Percentiles rank a stretch among this genome's conserved stretches.
Evolutionary conservation across 2,797 vertebrate species (phyloP).

Genomic region (Coregonus ussuriensis): DNA sequence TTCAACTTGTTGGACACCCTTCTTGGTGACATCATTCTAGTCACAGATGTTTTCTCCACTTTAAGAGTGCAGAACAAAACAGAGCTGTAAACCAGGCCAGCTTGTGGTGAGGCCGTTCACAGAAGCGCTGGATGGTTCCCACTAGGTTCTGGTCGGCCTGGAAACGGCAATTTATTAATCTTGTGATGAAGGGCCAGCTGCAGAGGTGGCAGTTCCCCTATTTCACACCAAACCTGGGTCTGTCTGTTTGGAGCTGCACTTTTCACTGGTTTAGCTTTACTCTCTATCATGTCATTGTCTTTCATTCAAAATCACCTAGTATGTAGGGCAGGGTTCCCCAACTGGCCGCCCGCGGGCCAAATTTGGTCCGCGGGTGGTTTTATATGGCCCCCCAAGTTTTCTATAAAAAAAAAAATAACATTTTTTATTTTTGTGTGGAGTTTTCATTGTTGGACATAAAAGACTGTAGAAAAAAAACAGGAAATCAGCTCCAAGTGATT

Average conservation of each 20-base stretch:
- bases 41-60: constrained; percentile 93
- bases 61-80: constrained; percentile 71
- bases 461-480: too few relatives aligned
- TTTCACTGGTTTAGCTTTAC: constrained; percentile 4
- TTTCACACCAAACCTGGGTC: constrained; percentile 84
- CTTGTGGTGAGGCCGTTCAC: constrained; percentile 91
- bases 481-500: too few relatives aligned
- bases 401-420: too few relatives aligned
- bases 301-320: background rate
- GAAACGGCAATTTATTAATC: constrained; percentile 99
- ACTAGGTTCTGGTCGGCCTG: constrained; percentile 99
- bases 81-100: constrained; percentile 93
- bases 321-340: background rate
- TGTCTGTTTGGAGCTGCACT: constrained; percentile 50
- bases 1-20: constrained; percentile 69
- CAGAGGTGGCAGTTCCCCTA: constrained; percentile 88
- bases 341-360: too few relatives aligned
- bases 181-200: constrained; percentile 99
- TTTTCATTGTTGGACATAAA: too few relatives aligned
- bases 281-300: background rate
- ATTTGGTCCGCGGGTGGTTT: too few relatives aligned
- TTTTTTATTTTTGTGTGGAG: too few relatives aligned
- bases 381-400: too few relatives aligned
- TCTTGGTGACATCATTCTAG: constrained; percentile 86
- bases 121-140: constrained; percentile 94